phyloP scores from a whole-genome alignment of 2,113 vertebrate genomes.

The Daphoenositta chrysoptera region DNA sequence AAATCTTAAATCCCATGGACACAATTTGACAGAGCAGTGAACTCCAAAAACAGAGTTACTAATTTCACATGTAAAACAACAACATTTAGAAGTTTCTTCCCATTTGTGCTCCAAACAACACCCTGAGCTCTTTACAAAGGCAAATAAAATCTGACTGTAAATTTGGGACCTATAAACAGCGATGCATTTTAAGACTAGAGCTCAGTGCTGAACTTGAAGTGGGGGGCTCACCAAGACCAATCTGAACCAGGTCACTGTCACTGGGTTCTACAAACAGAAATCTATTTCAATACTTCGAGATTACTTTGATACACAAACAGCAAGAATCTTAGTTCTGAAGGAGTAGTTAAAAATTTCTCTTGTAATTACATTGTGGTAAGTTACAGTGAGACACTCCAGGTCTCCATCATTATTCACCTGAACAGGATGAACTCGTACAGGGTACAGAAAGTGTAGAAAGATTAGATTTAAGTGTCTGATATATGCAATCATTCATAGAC shows the following conservation, averaged over 20 bases:
- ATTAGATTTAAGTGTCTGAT: background rate
- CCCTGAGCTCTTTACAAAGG: background rate
- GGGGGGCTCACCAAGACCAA: background rate
- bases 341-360: background rate
- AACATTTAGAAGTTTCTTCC: background rate
- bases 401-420: background rate
- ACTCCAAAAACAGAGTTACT: background rate
- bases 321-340: background rate
- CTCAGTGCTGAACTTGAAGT: background rate
- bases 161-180: background rate
- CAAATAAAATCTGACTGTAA: background rate
- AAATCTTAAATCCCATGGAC: background rate
- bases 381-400: background rate
- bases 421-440: background rate
- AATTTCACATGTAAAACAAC: background rate
- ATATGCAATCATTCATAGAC: background rate
- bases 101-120: background rate
- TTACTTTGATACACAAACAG: background rate
- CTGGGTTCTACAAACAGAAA: background rate
- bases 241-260: background rate
- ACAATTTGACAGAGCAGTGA: background rate
- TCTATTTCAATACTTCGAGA: background rate
- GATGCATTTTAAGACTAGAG: background rate
- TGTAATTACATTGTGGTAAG: background rate
- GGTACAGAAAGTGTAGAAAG: fast-evolving